Conservation (phyloP, 2,888 invertebrate genomes). For the Pseudococcus longispinus region DNA sequence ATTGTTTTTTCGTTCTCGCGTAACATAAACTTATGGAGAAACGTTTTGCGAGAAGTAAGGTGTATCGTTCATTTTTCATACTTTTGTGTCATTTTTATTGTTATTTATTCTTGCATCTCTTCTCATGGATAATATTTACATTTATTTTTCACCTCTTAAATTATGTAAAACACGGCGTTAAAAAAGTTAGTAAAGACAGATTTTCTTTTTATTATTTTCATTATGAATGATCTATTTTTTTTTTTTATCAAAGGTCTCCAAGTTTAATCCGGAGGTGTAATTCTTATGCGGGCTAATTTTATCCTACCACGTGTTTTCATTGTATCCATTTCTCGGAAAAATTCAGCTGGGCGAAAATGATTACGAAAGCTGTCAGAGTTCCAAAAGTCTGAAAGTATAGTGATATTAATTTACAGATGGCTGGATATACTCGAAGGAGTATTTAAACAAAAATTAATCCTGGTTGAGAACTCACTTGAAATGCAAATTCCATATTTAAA, state of each 20-base stretch:
- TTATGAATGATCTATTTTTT: background rate
- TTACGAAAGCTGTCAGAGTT: conserved; percentile 33
- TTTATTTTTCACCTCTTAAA: conserved; percentile 36
- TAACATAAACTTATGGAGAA: background rate
- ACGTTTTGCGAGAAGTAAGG: background rate
- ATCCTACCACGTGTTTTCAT: background rate
- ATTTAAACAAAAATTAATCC: background rate
- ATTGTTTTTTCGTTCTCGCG: conserved; percentile 28
- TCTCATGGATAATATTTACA: conserved; percentile 9
- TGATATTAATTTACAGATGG: no score
- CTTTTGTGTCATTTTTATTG: conserved; percentile 49
- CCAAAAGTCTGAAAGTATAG: conserved; percentile 27
- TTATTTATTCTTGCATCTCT: conserved; percentile 47
- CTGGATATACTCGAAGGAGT: background rate
- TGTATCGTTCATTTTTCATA: conserved; percentile 50
- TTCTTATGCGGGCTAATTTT: background rate
- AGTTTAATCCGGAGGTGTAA: background rate
- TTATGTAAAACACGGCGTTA: conserved; percentile 1
- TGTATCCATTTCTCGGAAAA: conserved; percentile 36
- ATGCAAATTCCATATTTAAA: conserved; percentile 49
- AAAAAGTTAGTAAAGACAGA: conserved; percentile 24
- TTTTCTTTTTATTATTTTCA: conserved; percentile 33
- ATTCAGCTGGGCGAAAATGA: conserved; percentile 42
- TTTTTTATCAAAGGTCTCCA: background rate
- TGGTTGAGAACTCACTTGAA: background rate